Conservation (phyloP, 2,888 invertebrate genomes). For the Hylaea fasciaria region DNA sequence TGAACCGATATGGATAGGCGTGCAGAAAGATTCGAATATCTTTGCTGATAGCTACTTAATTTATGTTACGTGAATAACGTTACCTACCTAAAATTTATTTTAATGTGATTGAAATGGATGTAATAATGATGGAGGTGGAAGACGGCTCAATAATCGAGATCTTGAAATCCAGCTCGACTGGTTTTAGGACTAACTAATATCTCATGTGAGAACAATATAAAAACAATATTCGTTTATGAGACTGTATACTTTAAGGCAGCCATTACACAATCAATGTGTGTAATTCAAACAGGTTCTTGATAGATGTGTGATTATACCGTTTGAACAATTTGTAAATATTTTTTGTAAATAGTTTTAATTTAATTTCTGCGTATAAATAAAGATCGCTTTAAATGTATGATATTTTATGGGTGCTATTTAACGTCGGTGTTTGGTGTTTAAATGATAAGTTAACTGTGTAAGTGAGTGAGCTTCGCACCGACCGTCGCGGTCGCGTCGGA, state of each 20-base stretch:
- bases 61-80: background rate
- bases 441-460: slow-evolving; percentile 50
- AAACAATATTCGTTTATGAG: slow-evolving; percentile 72
- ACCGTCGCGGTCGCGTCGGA: slow-evolving; percentile 40
- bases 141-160: slow-evolving; percentile 71
- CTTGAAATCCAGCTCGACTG: slow-evolving; percentile 73
- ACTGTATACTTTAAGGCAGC: slow-evolving; percentile 79
- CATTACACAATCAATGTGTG: slow-evolving; percentile 59
- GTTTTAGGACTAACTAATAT: slow-evolving; percentile 69
- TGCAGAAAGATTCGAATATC: background rate
- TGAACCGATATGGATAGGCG: background rate
- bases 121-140: slow-evolving; percentile 28
- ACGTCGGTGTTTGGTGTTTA: slow-evolving; percentile 78
- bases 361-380: slow-evolving; percentile 54
- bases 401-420: slow-evolving; percentile 83
- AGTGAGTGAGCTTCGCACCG: slow-evolving; percentile 54
- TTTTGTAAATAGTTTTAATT: slow-evolving; percentile 60
- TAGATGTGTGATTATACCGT: slow-evolving; percentile 48
- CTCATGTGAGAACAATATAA: slow-evolving; percentile 78
- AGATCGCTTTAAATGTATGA: slow-evolving; percentile 77
- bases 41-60: too few relatives aligned
- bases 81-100: background rate
- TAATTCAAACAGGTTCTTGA: slow-evolving; percentile 33
- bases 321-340: slow-evolving; percentile 54
- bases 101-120: slow-evolving; percentile 22